These are phyloP conservation scores for Heterocephalus glaber DNA, from an alignment of 2,113 vertebrate species.

Conservation along the genomic window DNA sequence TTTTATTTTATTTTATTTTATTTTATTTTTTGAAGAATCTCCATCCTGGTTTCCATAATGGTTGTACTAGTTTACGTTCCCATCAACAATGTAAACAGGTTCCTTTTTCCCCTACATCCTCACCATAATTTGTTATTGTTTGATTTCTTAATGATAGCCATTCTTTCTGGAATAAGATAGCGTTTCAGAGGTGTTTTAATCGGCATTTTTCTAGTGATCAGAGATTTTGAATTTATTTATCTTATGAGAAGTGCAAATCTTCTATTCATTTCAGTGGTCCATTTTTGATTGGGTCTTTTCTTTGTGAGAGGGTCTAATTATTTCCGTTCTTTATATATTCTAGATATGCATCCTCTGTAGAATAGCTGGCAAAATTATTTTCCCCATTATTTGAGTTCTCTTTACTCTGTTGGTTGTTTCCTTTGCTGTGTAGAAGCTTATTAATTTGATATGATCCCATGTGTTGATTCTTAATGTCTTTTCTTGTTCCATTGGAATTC, in stretches of 20 bases:
- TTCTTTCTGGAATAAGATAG: background rate
- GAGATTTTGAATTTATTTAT: background rate
- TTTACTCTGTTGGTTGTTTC: background rate
- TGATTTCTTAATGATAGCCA: background rate
- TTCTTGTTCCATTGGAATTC: background rate
- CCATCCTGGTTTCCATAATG: background rate
- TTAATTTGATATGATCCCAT: background rate
- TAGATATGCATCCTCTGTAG: background rate
- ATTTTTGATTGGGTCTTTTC: background rate
- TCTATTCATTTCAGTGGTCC: background rate
- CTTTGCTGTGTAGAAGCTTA: background rate
- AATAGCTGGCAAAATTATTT: background rate
- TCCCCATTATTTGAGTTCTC: background rate
- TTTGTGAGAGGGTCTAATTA: background rate
- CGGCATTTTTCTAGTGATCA: background rate
- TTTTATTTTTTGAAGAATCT: background rate
- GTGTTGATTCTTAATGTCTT: background rate
- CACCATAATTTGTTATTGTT: background rate
- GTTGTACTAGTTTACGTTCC: background rate
- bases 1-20: background rate
- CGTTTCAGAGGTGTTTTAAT: background rate
- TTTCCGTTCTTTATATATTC: background rate
- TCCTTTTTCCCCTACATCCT: background rate
- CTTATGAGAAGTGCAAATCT: background rate
- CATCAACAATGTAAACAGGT: background rate